Conservation (phyloP, 2,888 invertebrate genomes). For the Aporophyla lueneburgensis region DNA sequence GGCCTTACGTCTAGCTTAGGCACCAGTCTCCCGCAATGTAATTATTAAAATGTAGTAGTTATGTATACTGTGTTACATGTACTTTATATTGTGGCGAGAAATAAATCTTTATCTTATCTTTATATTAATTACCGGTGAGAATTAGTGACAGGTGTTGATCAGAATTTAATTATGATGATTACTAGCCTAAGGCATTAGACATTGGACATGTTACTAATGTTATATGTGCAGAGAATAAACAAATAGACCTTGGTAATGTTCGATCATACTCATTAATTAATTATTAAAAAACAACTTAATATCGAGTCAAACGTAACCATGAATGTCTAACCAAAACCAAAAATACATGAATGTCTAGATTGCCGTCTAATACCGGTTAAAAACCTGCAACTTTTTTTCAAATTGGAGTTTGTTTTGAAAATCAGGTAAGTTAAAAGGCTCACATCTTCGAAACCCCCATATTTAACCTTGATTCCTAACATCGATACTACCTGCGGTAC, state of each 20-base stretch:
- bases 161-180: not conserved
- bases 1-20: too few species aligned
- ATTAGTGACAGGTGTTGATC: not conserved
- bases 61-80: too few species aligned
- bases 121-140: not conserved
- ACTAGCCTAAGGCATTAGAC: not conserved
- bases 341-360: not conserved
- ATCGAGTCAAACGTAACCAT: not conserved
- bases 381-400: not conserved
- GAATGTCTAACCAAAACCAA: too few species aligned
- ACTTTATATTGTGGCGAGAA: too few species aligned
- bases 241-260: slow-evolving; percentile 6
- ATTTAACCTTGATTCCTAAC: slow-evolving; percentile 17
- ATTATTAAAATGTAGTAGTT: too few species aligned
- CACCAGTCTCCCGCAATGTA: too few species aligned
- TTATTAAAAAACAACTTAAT: not conserved
- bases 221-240: not conserved
- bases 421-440: not conserved
- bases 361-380: not conserved
- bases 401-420: not conserved
- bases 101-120: too few species aligned
- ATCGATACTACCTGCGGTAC: slow-evolving; percentile 43
- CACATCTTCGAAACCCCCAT: too few species aligned
- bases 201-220: not conserved
- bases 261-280: not conserved